Base-by-base conservation (phyloP, 1,140 invertebrate genomes). In the Neuroterus valhalla region DNA sequence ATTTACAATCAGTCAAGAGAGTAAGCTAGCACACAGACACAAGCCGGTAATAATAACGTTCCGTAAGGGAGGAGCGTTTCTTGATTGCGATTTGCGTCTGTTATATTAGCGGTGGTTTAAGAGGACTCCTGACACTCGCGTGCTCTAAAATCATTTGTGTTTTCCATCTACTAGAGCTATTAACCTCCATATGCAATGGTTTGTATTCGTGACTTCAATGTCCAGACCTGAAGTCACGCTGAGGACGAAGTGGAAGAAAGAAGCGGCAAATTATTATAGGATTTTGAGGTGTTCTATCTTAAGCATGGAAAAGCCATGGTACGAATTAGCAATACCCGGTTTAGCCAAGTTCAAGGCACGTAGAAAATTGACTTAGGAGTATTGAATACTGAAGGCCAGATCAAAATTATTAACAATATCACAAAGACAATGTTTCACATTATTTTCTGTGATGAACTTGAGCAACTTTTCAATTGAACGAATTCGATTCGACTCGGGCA, bases 181-280 rank as follows among this genome's bases (percentile, higher is more conserved):
- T 76, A 79, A 79, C 71, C 66, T 76, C 68, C 44, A 73, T 75
- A 50, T 55, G 50, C 74, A 67, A 79, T 74, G 72, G 76, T 80
- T 78, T 72, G 76, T 42, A 70, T 77, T 81, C 77, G 80, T 81
- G 77, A 78, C 74, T 77, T 74, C 70, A 81, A 78, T 67, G 44
- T 17, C 55, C 3, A 43, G 44, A 44, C 68, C 23, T 45, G 44
- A 67, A 74, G 76, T 76, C 69, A 52, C 66, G 48, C 45, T 67
- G 26, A 23, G 19, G 23, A 46, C 46, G 19, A 76, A 46, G 15
- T 50, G 66, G 66, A 31, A 46, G 68, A 71, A 69, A 45, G 55
- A 78, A 66, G 62, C 62, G 45, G 66, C 69, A 68, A 79, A 79
- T 76, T 72, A 76, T 19, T 19, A 26, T 10, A 55, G 67, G 12